These are phyloP conservation scores for Dendrocincla tyrannina DNA, from an alignment of 2,797 vertebrate genomes.

Conservation along the genomic window DNA sequence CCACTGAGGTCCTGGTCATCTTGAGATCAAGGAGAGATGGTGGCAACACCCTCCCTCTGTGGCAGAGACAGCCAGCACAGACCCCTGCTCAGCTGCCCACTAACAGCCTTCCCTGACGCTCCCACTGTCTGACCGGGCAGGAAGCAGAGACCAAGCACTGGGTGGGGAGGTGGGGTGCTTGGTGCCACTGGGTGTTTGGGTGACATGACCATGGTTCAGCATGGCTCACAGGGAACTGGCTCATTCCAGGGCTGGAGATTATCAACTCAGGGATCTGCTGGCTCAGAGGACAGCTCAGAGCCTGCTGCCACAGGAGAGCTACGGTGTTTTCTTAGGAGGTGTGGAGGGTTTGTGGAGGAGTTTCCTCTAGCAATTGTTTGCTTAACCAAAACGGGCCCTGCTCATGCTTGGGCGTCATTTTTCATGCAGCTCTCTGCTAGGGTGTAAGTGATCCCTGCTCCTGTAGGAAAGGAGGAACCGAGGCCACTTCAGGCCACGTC, in stretches of 20 bases:
- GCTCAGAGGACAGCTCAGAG: neutral
- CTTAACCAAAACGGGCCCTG: conserved; percentile 25
- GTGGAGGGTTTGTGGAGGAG: neutral
- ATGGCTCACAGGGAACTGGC: rapidly evolving
- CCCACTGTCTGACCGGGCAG: neutral
- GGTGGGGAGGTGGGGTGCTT: rapidly evolving
- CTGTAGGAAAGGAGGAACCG: neutral
- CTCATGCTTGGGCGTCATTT: neutral
- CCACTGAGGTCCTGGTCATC: neutral
- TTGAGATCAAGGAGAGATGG: neutral
- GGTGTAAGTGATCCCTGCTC: neutral
- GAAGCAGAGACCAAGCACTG: neutral
- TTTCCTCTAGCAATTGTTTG: conserved; percentile 3
- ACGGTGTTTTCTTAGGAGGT: conserved; percentile 19
- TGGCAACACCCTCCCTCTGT: neutral
- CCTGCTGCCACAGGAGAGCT: neutral
- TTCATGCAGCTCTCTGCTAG: neutral
- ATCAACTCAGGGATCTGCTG: neutral
- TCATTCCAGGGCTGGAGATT: neutral
- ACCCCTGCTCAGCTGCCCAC: neutral
- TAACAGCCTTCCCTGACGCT: neutral
- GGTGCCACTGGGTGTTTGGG: neutral
- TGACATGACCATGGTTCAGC: neutral
- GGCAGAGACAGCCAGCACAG: neutral
- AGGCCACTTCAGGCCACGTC: neutral